These are phyloP conservation scores for Ctenodactylus gundi DNA, from an alignment of 2,113 vertebrate genomes.

Conservation along the genomic window DNA sequence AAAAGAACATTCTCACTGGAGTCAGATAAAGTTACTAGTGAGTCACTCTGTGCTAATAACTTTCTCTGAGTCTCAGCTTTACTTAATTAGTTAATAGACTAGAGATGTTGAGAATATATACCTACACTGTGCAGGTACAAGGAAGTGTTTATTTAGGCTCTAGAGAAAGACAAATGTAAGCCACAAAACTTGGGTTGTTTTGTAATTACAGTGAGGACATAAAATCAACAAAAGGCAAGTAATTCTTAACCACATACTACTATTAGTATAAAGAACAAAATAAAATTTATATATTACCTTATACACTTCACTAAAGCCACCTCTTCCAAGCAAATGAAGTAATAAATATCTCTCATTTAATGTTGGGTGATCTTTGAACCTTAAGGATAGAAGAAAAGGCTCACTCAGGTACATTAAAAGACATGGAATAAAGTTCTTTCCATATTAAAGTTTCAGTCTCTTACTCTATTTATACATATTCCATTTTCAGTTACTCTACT, in stretches of 20 bases:
- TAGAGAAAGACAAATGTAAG: background rate
- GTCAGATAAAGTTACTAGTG: background rate
- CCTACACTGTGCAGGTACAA: background rate
- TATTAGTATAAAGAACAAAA: constrained; percentile 40
- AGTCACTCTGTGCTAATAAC: background rate
- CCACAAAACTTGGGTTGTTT: background rate
- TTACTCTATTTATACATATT: background rate
- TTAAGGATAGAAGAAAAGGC: constrained; percentile 74
- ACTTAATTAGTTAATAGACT: no score
- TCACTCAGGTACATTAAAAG: background rate
- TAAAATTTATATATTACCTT: constrained; percentile 87
- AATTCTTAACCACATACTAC: constrained; percentile 19
- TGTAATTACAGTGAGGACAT: background rate
- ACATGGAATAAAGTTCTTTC: background rate
- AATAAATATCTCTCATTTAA: constrained; percentile 98
- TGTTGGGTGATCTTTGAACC: constrained; percentile 99
- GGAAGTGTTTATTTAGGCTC: background rate
- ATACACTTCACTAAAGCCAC: constrained; percentile 99
- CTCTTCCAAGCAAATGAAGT: constrained; percentile 96
- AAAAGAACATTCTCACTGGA: constrained; percentile 4
- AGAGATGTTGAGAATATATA: no score
- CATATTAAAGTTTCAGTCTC: background rate
- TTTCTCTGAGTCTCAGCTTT: background rate
- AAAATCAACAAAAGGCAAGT: constrained; percentile 39
- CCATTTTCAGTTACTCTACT: background rate